phyloP scores from a whole-genome alignment of 2,888 invertebrate genomes.

The Drosophila basisetae region DNA sequence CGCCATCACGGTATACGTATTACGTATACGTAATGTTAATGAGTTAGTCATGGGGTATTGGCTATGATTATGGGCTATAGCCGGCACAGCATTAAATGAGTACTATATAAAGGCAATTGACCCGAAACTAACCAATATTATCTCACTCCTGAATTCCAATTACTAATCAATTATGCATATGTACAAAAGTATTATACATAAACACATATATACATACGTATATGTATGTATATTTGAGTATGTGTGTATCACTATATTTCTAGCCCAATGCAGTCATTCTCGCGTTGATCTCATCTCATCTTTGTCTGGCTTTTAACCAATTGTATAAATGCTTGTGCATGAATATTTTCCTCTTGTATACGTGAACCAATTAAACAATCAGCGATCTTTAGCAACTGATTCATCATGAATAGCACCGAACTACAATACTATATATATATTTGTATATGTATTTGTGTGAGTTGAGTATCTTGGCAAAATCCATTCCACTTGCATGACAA shows the following conservation, averaged over 20 bases:
- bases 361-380: constrained; percentile 39
- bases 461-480: constrained; percentile 2
- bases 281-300: constrained; percentile 44
- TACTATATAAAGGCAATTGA: constrained; percentile 4
- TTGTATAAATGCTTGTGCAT: not conserved
- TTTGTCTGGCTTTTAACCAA: not conserved
- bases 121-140: constrained; percentile 1
- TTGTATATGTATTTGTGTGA: not conserved
- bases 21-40: constrained; percentile 65
- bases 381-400: constrained; percentile 34
- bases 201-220: not conserved
- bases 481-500: constrained; percentile 15
- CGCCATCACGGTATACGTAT: constrained; percentile 59
- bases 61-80: constrained; percentile 26
- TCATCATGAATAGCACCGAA: constrained; percentile 17
- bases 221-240: not conserved
- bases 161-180: constrained; percentile 10
- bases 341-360: constrained; percentile 4
- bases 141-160: constrained; percentile 6
- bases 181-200: not conserved
- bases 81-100: not conserved
- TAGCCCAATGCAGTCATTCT: constrained; percentile 19
- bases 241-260: not conserved
- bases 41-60: constrained; percentile 60
- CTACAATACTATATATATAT: not conserved